Evolutionary conservation across 2,888 invertebrate species (phyloP).

Genomic region (Epirrhoe alternata): DNA sequence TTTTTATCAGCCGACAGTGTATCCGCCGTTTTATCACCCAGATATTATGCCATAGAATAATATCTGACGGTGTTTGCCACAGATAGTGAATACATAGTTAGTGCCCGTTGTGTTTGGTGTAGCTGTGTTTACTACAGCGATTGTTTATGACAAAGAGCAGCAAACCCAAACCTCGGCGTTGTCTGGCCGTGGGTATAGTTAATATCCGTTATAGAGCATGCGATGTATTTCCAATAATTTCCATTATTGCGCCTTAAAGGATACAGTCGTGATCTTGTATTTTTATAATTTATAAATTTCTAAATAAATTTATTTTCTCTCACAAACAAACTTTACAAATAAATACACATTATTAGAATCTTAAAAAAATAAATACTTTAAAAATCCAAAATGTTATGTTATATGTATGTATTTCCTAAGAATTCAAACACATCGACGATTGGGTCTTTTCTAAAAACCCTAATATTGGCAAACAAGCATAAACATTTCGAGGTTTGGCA

Average conservation of each 20-base stretch:
- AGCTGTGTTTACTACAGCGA: conserved; percentile 65
- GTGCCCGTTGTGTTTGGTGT: conserved; percentile 2
- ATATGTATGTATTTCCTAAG: no score
- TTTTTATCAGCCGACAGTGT: neutral
- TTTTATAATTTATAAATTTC: no score
- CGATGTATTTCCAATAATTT: neutral
- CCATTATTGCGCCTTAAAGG: no score
- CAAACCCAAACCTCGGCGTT: conserved; percentile 52
- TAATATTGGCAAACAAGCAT: neutral
- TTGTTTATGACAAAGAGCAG: conserved; percentile 70
- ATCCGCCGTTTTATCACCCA: no score
- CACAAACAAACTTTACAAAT: no score
- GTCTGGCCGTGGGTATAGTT: neutral
- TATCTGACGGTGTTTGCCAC: conserved; percentile 26
- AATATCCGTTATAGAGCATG: neutral
- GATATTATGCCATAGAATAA: neutral
- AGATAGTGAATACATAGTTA: conserved; percentile 12
- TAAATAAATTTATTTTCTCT: no score
- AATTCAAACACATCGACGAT: neutral
- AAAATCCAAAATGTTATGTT: no score
- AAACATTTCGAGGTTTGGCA: no score
- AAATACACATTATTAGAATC: no score
- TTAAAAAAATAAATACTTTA: no score
- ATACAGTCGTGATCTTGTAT: no score
- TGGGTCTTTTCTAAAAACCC: neutral